Conservation (phyloP, 2,113 vertebrate species). For the Pomatostomus ruficeps region DNA sequence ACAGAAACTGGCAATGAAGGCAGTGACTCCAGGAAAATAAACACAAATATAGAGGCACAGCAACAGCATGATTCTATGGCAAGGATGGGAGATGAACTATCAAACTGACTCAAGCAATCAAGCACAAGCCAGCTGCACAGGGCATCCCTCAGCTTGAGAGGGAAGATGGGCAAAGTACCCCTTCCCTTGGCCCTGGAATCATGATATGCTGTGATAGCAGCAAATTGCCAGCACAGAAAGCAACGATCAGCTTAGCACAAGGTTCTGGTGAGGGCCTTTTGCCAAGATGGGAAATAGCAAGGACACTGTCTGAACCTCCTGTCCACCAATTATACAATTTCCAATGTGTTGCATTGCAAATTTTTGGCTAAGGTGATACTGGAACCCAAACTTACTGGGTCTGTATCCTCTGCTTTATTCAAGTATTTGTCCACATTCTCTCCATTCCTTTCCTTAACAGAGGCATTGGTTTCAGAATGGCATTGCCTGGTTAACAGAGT, state of each 20-base stretch:
- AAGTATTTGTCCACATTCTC: neutral
- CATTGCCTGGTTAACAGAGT: neutral
- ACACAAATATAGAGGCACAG: neutral
- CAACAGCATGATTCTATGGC: neutral
- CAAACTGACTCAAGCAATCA: neutral
- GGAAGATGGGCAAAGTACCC: neutral
- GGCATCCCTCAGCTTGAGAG: rapidly evolving
- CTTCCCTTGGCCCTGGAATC: neutral
- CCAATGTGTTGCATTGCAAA: neutral
- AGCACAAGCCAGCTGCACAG: neutral
- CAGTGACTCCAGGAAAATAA: neutral
- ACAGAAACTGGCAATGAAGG: neutral
- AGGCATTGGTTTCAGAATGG: neutral
- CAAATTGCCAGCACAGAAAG: neutral
- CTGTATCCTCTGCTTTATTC: neutral
- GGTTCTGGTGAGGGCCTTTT: neutral
- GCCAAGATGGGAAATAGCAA: neutral
- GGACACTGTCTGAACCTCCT: neutral
- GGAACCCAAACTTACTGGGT: neutral
- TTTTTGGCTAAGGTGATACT: neutral
- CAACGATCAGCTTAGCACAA: neutral
- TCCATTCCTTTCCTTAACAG: neutral
- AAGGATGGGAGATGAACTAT: neutral
- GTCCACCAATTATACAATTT: neutral
- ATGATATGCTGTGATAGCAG: neutral